Evolutionary conservation across 2,888 invertebrate genomes (phyloP), one percentile per base, ranked within the genome.

Genomic region (Leucania comma): DNA sequence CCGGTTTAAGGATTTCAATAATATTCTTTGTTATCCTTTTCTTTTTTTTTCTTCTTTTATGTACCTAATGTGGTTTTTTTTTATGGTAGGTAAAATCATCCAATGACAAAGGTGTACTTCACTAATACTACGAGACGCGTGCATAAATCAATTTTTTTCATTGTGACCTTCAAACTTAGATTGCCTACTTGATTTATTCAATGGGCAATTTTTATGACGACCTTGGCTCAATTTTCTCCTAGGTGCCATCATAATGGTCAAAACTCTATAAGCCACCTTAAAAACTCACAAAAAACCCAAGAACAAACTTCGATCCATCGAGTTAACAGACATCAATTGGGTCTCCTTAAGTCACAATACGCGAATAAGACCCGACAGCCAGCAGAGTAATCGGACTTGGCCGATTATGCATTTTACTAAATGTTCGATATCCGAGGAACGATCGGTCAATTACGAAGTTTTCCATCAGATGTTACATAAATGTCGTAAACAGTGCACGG

Each of bases 371-470:
- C 20, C 46, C 46, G 22, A 35, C 58, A 68, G 56, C 51, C 10
- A 20, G 53, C 10, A 20, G 53, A 50, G 54, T 65, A 77, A 75
- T 67, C 77, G 60, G 58, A 58, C 68, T 80, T 81, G 73, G 69
- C 66, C 80, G 63, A 81, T 85, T 78, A 81, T 75, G 75, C 54
- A 72, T 80, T 83, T 84, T 81, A 87, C 84, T 79, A 88, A 88
- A 88, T 88, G 70, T 80, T 78, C 83, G 80, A 88, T 87, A 85
- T 87, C 88, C 88, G 86, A 86, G 63, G 58, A 58, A 72, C 80
- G 69, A 72, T 78, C 78, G 75, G 75, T 76, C 73, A 76, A 66
- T 77, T 78, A 60, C 67, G 66, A 80, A 77, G 74, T 84, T 82
- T 75, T 80, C 63, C 63, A 58, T 68, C 74, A 67, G 65, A 79